These are phyloP conservation scores for Neelides sp. DNA, from an alignment of 1,140 invertebrate species.

Conservation along the genomic window DNA sequence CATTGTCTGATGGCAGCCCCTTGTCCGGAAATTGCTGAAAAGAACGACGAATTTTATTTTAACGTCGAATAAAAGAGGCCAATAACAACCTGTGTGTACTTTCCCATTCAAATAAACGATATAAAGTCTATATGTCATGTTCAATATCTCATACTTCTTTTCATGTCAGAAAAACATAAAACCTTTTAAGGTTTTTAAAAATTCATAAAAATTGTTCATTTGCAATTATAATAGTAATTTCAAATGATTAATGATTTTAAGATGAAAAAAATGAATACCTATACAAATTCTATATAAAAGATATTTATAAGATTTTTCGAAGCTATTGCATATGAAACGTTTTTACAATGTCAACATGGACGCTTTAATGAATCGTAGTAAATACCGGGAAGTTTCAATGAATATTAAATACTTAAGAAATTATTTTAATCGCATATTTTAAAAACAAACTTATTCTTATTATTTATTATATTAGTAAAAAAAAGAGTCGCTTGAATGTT, in stretches of 20 bases:
- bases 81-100: too few species aligned
- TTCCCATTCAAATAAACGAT: neutral
- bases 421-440: neutral
- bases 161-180: neutral
- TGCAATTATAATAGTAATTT: neutral
- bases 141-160: neutral
- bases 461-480: neutral
- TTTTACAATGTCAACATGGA: too few species aligned
- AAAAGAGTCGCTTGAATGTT: too few species aligned
- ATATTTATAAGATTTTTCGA: too few species aligned
- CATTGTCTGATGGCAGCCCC: constrained; percentile 27
- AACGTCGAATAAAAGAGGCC: neutral
- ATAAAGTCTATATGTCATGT: neutral
- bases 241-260: too few species aligned
- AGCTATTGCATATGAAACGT: too few species aligned
- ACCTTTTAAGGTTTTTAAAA: neutral
- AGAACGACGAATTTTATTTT: neutral
- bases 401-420: neutral
- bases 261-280: too few species aligned
- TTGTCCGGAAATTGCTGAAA: constrained; percentile 22
- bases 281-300: too few species aligned
- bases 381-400: neutral
- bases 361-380: too few species aligned
- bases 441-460: neutral
- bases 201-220: neutral